Conservation (phyloP, 2,113 vertebrate species). For the Epinephelus fuscoguttatus region DNA sequence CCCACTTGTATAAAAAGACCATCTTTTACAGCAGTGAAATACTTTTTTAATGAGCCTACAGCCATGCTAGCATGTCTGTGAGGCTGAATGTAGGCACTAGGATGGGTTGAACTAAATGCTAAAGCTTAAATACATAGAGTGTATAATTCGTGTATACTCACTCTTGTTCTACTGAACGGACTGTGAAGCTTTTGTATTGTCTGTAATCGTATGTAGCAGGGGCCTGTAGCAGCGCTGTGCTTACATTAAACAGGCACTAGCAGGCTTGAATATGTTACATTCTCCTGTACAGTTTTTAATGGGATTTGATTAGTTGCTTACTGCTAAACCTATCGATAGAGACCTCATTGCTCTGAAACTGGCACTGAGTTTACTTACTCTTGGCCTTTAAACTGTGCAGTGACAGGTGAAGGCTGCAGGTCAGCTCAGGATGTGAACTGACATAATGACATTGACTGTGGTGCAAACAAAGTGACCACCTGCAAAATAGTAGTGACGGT, state of each 20-base stretch:
- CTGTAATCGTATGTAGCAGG: conserved; percentile 24
- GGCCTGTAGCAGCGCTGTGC: conserved; percentile 31
- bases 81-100: too few species aligned
- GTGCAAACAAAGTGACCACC: background rate
- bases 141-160: background rate
- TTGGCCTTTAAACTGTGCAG: conserved; percentile 3
- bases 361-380: background rate
- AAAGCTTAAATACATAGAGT: background rate
- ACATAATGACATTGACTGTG: background rate
- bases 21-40: too few species aligned
- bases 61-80: too few species aligned
- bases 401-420: background rate
- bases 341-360: background rate
- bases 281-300: conserved; percentile 28
- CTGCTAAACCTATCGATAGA: conserved; percentile 7
- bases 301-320: conserved; percentile 34
- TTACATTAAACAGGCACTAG: conserved; percentile 45
- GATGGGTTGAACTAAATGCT: background rate
- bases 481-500: background rate
- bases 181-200: conserved; percentile 12
- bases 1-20: too few species aligned
- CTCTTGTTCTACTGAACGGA: background rate
- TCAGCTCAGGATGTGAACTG: conserved; percentile 6
- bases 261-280: conserved; percentile 51
- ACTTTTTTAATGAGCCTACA: too few species aligned